A percentile compares a stretch with the other conserved stretches of the same genome.
Conservation (phyloP, 2,113 vertebrate species). For the Gnathonemus echidnorhynchus region DNA sequence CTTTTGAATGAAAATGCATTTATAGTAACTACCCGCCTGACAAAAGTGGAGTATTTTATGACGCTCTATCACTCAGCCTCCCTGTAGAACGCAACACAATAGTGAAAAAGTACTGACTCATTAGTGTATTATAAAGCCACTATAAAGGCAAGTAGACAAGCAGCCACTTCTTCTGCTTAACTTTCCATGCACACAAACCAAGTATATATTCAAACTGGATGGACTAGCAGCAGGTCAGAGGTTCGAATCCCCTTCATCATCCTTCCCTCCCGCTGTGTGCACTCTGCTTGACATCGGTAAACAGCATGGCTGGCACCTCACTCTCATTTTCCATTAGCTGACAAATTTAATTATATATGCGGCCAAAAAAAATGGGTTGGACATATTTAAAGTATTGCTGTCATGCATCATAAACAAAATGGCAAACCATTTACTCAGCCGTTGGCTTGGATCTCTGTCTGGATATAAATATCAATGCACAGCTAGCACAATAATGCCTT, state of each 20-base stretch:
- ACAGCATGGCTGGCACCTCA: background rate
- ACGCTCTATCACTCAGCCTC: background rate
- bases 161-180: background rate
- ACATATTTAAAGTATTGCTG: background rate
- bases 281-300: background rate
- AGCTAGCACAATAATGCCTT: background rate
- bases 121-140: background rate
- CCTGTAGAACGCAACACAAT: background rate
- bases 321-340: background rate
- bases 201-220: background rate
- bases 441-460: background rate
- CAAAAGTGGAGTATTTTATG: background rate
- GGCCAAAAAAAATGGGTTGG: background rate
- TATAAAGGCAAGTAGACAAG: background rate
- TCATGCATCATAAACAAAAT: constrained; percentile 2
- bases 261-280: background rate
- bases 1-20: background rate
- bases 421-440: background rate
- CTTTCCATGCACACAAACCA: background rate
- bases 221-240: background rate
- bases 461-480: background rate
- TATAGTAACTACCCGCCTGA: background rate
- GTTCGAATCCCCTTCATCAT: background rate
- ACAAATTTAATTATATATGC: background rate
- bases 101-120: background rate